Evolutionary conservation across 64 coral and sea anemone species (phyloP).

Genomic region (Pocillopora damicornis): DNA sequence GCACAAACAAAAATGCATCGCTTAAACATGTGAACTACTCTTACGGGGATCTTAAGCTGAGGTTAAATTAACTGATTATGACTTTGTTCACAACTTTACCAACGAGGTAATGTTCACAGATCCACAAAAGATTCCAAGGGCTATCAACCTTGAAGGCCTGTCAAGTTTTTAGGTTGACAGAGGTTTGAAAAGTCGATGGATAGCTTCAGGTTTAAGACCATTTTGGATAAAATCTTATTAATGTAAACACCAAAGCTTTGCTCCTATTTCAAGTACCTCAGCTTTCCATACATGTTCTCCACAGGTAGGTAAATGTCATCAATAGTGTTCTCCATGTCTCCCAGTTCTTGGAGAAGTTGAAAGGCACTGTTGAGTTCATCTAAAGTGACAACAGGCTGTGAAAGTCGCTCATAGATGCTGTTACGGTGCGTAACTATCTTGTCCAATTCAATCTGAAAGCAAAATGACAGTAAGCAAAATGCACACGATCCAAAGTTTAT

Average conservation of each 20-base stretch:
- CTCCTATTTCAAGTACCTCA: slow-evolving; percentile 53
- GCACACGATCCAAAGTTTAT: neutral
- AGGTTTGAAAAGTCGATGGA: too few relatives aligned
- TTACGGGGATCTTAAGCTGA: too few relatives aligned
- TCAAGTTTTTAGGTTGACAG: too few relatives aligned
- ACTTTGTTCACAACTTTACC: too few relatives aligned
- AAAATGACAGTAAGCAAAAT: neutral
- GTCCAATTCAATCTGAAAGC: slow-evolving; percentile 80
- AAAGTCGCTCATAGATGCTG: slow-evolving; percentile 82
- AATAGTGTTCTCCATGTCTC: slow-evolving; percentile 94
- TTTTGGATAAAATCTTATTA: neutral
- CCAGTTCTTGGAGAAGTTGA: slow-evolving; percentile 83
- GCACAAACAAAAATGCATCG: too few relatives aligned
- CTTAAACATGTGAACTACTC: too few relatives aligned
- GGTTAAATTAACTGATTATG: too few relatives aligned
- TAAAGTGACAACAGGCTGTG: slow-evolving; percentile 79
- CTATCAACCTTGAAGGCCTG: too few relatives aligned
- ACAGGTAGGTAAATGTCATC: slow-evolving; percentile 95
- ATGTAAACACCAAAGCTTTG: too few relatives aligned
- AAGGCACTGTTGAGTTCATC: slow-evolving; percentile 91
- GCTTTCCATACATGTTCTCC: slow-evolving; percentile 90
- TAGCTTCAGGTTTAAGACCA: too few relatives aligned
- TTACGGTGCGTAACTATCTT: slow-evolving; percentile 93
- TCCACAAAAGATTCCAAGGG: too few relatives aligned
- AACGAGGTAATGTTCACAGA: too few relatives aligned